phyloP scores from a whole-genome alignment of 1,140 invertebrate species.

The Drosophila prosaltans region DNA sequence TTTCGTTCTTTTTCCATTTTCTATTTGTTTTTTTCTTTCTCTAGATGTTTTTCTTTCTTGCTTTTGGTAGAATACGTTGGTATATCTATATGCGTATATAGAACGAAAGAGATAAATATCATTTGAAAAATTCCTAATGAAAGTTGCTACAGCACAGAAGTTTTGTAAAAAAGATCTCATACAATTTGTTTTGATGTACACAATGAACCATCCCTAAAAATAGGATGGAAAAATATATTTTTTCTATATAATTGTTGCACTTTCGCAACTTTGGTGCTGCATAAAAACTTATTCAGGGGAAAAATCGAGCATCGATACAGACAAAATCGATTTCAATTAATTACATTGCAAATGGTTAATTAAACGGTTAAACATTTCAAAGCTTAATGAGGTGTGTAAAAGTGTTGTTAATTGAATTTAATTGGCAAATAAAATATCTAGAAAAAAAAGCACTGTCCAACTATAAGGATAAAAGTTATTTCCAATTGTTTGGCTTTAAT shows the following conservation, averaged over 20 bases:
- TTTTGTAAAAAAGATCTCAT: not conserved
- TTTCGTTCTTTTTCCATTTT: not conserved
- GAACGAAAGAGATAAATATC: slow-evolving; percentile 1
- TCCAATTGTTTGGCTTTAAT: not conserved
- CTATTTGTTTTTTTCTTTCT: slow-evolving; percentile 21
- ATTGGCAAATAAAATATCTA: not conserved
- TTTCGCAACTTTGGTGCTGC: too few species aligned
- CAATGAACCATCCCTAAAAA: not conserved
- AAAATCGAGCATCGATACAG: not conserved
- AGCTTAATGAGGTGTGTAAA: slow-evolving; percentile 4
- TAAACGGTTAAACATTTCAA: slow-evolving; percentile 1
- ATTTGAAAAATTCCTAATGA: not conserved
- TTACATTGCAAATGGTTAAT: slow-evolving; percentile 9
- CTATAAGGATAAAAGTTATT: not conserved
- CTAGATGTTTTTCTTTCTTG: not conserved
- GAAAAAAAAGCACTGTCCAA: not conserved
- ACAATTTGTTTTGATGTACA: not conserved
- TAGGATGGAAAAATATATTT: too few species aligned
- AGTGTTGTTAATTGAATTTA: slow-evolving; percentile 4
- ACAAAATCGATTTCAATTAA: slow-evolving; percentile 7
- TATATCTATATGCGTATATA: not conserved
- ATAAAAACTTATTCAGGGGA: too few species aligned
- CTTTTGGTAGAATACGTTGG: not conserved
- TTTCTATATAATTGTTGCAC: too few species aligned
- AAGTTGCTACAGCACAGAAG: too few species aligned